Evolutionary conservation across 2,113 vertebrate species (phyloP).

Genomic region (Boulengeromyrus knoepffleri): DNA sequence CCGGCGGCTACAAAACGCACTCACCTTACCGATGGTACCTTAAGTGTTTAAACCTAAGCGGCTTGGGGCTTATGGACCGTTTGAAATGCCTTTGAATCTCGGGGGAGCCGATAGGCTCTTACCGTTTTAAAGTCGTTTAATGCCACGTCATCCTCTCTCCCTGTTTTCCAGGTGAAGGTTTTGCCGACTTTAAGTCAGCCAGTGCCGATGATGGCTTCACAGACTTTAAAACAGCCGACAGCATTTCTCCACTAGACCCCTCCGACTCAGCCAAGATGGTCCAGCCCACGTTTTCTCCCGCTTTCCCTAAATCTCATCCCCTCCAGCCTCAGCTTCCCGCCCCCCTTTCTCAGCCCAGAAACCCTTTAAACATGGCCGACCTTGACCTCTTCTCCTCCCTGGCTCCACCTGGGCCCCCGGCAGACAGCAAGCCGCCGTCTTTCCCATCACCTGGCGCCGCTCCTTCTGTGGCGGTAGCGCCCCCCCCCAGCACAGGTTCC

Average conservation of each 20-base stretch:
- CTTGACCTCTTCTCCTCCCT: slow-evolving; percentile 83
- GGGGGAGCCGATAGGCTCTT: neutral
- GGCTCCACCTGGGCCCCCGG: slow-evolving; percentile 43
- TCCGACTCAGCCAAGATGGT: slow-evolving; percentile 76
- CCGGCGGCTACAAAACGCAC: neutral
- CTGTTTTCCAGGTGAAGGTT: slow-evolving; percentile 74
- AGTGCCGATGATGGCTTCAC: slow-evolving; percentile 86
- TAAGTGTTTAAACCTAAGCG: neutral
- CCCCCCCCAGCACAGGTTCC: slow-evolving; percentile 29
- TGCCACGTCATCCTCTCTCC: slow-evolving; percentile 13
- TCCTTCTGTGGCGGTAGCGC: slow-evolving; percentile 27
- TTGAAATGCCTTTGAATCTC: neutral
- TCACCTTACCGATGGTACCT: neutral
- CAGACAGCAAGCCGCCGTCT: slow-evolving; percentile 48
- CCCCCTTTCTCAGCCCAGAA: slow-evolving; percentile 62
- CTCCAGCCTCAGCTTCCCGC: slow-evolving; percentile 55
- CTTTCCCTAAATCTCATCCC: slow-evolving; percentile 67
- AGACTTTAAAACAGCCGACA: slow-evolving; percentile 96
- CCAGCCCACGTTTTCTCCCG: slow-evolving; percentile 69
- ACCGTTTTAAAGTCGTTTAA: neutral
- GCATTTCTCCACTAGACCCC: slow-evolving; percentile 83
- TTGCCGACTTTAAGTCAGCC: slow-evolving; percentile 84
- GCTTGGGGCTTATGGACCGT: neutral
- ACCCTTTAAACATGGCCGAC: slow-evolving; percentile 80
- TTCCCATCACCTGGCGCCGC: slow-evolving; percentile 51